These are phyloP conservation scores for Epinephelus cyanopodus DNA, from an alignment of 2,113 vertebrate species.

Conservation along the genomic window DNA sequence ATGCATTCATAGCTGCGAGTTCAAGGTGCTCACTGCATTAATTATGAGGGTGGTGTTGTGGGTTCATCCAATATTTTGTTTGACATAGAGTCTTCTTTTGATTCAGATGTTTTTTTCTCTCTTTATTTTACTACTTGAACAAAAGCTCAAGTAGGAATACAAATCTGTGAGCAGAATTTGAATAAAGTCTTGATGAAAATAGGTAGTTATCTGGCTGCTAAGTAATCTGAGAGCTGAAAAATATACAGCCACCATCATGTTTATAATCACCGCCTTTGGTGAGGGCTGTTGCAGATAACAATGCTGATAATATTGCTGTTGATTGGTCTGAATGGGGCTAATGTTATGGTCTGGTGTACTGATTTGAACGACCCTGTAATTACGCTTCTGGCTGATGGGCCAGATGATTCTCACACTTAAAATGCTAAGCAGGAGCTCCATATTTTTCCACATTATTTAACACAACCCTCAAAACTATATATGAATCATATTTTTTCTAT, in stretches of 20 bases:
- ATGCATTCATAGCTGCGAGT: slow-evolving; percentile 3
- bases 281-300: background rate
- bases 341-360: background rate
- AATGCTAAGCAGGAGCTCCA: background rate
- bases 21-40: slow-evolving; percentile 18
- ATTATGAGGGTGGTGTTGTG: background rate
- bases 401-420: background rate
- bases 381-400: background rate
- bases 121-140: background rate
- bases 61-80: slow-evolving; percentile 1
- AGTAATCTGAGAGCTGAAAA: background rate
- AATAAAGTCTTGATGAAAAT: slow-evolving; percentile 19
- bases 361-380: slow-evolving; percentile 19
- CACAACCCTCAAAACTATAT: background rate
- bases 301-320: background rate
- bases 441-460: background rate
- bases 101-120: background rate
- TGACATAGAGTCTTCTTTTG: background rate
- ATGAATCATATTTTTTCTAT: background rate
- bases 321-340: slow-evolving; percentile 2
- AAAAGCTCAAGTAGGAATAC: background rate
- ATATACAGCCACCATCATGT: background rate
- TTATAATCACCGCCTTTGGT: slow-evolving; percentile 18
- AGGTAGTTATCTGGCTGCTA: background rate
- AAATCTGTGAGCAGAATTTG: background rate